Conservation (phyloP, 37 sponge, comb jelly and placozoan genomes). For the Geodia barretti region DNA sequence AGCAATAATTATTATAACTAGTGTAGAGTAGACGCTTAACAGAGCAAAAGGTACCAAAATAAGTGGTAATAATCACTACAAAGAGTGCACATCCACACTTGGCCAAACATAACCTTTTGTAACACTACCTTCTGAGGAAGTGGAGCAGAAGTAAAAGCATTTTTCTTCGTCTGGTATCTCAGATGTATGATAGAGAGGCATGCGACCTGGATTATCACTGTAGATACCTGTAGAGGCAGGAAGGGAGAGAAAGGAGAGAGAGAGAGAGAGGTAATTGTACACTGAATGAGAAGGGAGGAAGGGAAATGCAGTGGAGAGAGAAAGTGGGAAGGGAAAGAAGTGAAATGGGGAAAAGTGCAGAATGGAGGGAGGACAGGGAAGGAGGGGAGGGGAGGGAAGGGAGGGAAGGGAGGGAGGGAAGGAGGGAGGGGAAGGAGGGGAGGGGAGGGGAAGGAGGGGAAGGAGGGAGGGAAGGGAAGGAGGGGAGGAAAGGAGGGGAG, state of each 20-base stretch:
- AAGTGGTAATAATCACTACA: background rate
- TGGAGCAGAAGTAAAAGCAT: background rate
- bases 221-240: background rate
- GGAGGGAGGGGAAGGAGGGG: constrained; percentile 2
- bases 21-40: no score
- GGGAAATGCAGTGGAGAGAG: background rate
- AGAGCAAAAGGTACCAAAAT: no score
- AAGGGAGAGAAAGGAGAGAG: background rate
- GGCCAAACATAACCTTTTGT: background rate
- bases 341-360: background rate
- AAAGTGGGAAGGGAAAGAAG: background rate
- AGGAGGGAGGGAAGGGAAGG: background rate
- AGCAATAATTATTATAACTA: background rate
- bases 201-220: background rate
- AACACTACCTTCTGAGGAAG: background rate
- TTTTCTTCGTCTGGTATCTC: background rate
- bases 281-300: background rate
- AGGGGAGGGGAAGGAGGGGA: background rate
- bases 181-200: background rate
- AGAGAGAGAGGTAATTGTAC: background rate
- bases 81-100: constrained; percentile 1
- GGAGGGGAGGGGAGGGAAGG: background rate
- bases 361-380: background rate
- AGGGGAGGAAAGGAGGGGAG: background rate
- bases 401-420: background rate